Percentiles rank a stretch among this genome's conserved stretches.
Evolutionary conservation across 92 coral and sea anemone species (phyloP).

Genomic region (Meandrina meandrites): DNA sequence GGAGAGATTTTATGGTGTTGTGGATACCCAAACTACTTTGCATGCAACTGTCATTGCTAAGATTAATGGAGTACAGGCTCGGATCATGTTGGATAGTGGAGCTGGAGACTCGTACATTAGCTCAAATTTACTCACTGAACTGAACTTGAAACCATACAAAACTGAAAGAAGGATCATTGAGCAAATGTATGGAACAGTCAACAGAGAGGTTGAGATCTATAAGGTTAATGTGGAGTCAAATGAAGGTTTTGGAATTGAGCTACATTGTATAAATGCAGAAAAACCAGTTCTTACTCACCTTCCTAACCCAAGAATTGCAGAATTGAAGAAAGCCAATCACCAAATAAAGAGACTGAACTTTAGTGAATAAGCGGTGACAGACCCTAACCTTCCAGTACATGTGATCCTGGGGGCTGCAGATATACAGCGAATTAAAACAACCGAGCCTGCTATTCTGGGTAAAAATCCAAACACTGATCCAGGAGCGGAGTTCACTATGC

Average conservation of each 20-base stretch:
- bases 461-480: slow-evolving; percentile 65
- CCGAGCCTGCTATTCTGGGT: slow-evolving; percentile 51
- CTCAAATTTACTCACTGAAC: slow-evolving; percentile 38
- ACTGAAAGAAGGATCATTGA: slow-evolving; percentile 54
- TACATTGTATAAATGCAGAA: slow-evolving; percentile 50
- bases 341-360: slow-evolving; percentile 43
- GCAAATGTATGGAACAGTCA: slow-evolving; percentile 60
- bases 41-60: slow-evolving; percentile 49
- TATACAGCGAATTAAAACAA: slow-evolving; percentile 35
- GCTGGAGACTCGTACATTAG: slow-evolving; percentile 65
- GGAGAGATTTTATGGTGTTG: slow-evolving; percentile 26
- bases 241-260: slow-evolving; percentile 36
- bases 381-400: slow-evolving; percentile 33
- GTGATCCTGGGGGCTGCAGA: slow-evolving; percentile 43
- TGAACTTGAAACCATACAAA: slow-evolving; percentile 33
- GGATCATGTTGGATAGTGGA: slow-evolving; percentile 63
- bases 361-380: slow-evolving; percentile 50
- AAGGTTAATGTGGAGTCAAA: slow-evolving; percentile 29
- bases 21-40: slow-evolving; percentile 22
- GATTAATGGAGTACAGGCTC: slow-evolving; percentile 55
- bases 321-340: slow-evolving; percentile 36
- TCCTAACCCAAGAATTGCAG: slow-evolving; percentile 53
- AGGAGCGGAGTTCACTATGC: slow-evolving; percentile 68
- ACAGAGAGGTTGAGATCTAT: slow-evolving; percentile 45
- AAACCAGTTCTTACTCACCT: slow-evolving; percentile 50